Conservation (phyloP, 2,888 invertebrate species). For the Colletes collaris region DNA sequence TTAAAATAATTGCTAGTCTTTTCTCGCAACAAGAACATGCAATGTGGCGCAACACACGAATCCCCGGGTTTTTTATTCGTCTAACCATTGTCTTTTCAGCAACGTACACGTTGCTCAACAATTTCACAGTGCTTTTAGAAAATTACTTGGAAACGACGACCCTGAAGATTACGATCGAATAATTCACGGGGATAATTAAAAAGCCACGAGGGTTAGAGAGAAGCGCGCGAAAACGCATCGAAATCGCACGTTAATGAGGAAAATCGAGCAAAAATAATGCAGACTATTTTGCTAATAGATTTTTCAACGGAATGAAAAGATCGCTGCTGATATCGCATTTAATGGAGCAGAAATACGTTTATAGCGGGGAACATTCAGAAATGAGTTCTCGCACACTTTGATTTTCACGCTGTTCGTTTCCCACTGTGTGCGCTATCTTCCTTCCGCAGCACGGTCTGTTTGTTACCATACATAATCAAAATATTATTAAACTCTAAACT, state of each 20-base stretch:
- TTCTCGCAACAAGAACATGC: conserved; percentile 8
- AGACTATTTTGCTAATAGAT: conserved; percentile 72
- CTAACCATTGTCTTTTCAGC: not conserved
- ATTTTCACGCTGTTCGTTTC: conserved; percentile 23
- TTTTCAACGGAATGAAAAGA: conserved; percentile 73
- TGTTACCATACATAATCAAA: conserved; percentile 13
- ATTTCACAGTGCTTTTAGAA: not conserved
- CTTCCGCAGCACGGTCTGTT: not conserved
- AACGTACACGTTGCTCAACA: not conserved
- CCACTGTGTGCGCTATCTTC: conserved; percentile 16
- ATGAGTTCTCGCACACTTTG: conserved; percentile 46
- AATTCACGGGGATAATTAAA: conserved; percentile 11
- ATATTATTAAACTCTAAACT: conserved; percentile 3
- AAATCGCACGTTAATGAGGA: conserved; percentile 23
- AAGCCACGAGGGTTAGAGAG: not conserved
- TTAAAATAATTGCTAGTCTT: conserved; percentile 44
- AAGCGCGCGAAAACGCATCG: not conserved
- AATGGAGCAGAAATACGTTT: conserved; percentile 70
- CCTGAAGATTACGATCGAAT: not conserved
- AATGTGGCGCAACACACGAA: not conserved
- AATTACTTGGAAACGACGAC: not conserved
- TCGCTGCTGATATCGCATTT: conserved; percentile 67
- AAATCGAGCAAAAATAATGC: conserved; percentile 46
- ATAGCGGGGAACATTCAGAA: conserved; percentile 20
- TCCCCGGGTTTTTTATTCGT: not conserved